Evolutionary conservation across 2,888 invertebrate species (phyloP).

Genomic region (Arrhopalites spinosus): DNA sequence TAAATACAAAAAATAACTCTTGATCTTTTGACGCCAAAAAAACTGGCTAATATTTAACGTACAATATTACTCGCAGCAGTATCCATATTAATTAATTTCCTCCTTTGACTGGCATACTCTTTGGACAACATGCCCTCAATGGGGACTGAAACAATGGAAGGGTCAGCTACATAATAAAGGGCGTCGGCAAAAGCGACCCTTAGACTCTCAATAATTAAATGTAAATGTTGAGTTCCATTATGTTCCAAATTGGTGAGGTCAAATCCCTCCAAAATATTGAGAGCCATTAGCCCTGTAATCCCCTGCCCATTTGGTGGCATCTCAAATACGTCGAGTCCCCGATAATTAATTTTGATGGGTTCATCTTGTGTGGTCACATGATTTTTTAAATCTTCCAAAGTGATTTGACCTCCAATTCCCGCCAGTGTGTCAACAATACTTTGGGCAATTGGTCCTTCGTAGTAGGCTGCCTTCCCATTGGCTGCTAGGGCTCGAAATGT

Average conservation of each 20-base stretch:
- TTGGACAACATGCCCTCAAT: constrained; percentile 58
- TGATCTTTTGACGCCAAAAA: background rate
- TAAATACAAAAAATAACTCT: background rate
- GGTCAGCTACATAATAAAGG: constrained; percentile 58
- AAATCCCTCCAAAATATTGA: constrained; percentile 59
- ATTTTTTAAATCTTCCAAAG: constrained; percentile 40
- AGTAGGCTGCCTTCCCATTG: constrained; percentile 48
- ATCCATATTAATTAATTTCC: constrained; percentile 57
- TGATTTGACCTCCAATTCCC: constrained; percentile 48
- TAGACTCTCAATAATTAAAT: constrained; percentile 59
- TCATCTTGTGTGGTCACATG: constrained; percentile 48
- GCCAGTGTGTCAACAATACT: constrained; percentile 49
- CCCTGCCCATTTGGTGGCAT: constrained; percentile 61
- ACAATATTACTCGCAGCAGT: constrained; percentile 44
- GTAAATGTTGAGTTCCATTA: constrained; percentile 59
- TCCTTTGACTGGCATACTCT: constrained; percentile 58
- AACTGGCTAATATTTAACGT: constrained; percentile 11
- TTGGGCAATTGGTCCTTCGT: constrained; percentile 50
- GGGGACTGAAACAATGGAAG: constrained; percentile 56
- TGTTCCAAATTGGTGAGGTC: constrained; percentile 58
- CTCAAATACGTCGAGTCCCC: constrained; percentile 58
- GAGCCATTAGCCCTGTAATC: constrained; percentile 59
- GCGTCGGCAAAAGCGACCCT: constrained; percentile 60
- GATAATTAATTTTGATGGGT: constrained; percentile 49
- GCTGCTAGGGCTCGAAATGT: constrained; percentile 48